Base-by-base conservation (phyloP, 2,113 vertebrate genomes). In the Thunnus maccoyii region DNA sequence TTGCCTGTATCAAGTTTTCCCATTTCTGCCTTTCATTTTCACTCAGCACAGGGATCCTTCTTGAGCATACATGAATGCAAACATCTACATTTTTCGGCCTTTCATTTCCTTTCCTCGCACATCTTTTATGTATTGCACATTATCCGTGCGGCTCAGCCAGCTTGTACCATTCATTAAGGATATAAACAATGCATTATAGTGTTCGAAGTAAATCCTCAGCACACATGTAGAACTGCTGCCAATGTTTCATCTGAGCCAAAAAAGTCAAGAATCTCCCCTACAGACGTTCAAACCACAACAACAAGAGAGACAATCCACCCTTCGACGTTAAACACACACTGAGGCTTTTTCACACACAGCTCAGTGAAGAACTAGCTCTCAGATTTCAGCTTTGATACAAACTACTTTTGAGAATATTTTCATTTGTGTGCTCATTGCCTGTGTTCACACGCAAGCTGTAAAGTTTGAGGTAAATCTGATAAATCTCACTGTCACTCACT, bases 141-240 rank as follows among this genome's bases (percentile, higher is more conserved):
- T 70, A 65, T 54, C 11, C 46, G 55, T 47, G 57, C 54, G 25
- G 27, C 30, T 27, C 44, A 27, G 72, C 15, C 50, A 62, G 58
- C 51, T 52, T 62, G 25, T 22, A n/a, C 47, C n/a, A 55, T 63
- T 69, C 0, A 71, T 78, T 51, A 50, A 50, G 36, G 32, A 51
- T 66, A 41, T 54, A 47, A 69, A 15, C 22, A 20, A 3, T 32
- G 30, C 32, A 47, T 68, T 6, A 2, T 10, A 30, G 10, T 76
- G 30, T 52, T 61, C 27, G 4, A 9, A 82, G 55, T 32, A 74
- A 79, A 83, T 46, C 17, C 62, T 54, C 4, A 70, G 50, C 62
- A 54, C 25, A 13, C 27, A 0, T 56, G 57, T 54, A 18, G 32
- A 52, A 20, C 47, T 66, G 22, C 68, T 68, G 51, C 30, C 51